phyloP scores from a whole-genome alignment of 2,113 vertebrate genomes.

The Ameiurus melas region DNA sequence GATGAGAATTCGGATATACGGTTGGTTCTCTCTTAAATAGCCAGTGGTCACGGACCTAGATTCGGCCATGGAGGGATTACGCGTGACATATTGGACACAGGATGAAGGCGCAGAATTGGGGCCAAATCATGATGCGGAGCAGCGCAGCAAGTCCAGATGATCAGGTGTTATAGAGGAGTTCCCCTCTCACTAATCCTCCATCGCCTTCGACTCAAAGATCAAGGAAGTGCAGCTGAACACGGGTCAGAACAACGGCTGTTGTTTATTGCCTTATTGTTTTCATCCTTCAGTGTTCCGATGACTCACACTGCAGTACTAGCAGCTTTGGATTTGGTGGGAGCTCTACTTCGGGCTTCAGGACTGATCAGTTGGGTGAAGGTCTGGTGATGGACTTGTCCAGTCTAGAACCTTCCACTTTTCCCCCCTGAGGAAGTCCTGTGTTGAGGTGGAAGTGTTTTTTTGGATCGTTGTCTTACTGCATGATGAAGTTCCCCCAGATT shows the following conservation, averaged over 20 bases:
- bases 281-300: background rate
- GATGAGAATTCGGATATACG: background rate
- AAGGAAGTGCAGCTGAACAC: constrained; percentile 2
- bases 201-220: background rate
- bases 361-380: no score
- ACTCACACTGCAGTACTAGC: background rate
- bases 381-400: no score
- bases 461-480: no score
- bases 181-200: background rate
- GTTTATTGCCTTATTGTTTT: background rate
- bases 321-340: background rate
- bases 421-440: no score
- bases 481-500: no score
- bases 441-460: no score
- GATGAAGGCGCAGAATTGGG: background rate
- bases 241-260: background rate
- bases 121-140: background rate
- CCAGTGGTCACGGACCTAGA: background rate
- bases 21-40: background rate
- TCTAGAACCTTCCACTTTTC: no score
- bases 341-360: background rate
- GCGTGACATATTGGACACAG: background rate
- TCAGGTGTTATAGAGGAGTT: background rate
- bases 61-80: background rate
- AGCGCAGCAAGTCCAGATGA: background rate